Percentiles rank a stretch among this genome's conserved stretches.
Conservation (phyloP, 1,140 invertebrate genomes). For the Eumeta japonica region DNA sequence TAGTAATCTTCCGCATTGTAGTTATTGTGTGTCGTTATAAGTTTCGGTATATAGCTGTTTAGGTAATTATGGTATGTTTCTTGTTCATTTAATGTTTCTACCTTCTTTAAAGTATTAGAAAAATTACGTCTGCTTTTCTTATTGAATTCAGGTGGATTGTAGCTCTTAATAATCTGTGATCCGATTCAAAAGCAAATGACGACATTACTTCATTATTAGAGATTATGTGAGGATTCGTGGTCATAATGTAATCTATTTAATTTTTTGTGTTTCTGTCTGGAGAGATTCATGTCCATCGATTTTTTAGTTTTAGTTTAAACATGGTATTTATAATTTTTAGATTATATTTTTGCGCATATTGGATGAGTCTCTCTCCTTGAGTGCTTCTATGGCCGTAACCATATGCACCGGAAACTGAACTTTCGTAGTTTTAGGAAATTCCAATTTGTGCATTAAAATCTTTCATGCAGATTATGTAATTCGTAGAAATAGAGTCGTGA, state of each 20-base stretch:
- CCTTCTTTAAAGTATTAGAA: slow-evolving; percentile 8
- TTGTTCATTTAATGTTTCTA: slow-evolving; percentile 15
- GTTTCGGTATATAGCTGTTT: slow-evolving; percentile 12
- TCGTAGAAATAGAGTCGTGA: slow-evolving; percentile 11
- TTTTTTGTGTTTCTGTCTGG: slow-evolving; percentile 23
- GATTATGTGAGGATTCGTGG: slow-evolving; percentile 13
- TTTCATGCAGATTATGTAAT: slow-evolving; percentile 16
- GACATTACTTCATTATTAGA: slow-evolving; percentile 19
- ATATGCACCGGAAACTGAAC: slow-evolving; percentile 10
- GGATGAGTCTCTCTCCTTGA: slow-evolving; percentile 17
- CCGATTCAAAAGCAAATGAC: slow-evolving; percentile 17
- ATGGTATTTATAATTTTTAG: slow-evolving; percentile 22
- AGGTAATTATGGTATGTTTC: slow-evolving; percentile 16
- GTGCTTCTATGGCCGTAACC: slow-evolving; percentile 16
- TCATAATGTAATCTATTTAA: slow-evolving; percentile 25
- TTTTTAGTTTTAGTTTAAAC: slow-evolving; percentile 22
- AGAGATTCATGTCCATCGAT: slow-evolving; percentile 26
- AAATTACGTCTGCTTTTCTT: slow-evolving; percentile 18
- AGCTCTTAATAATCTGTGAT: slow-evolving; percentile 20
- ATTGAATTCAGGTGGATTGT: slow-evolving; percentile 13
- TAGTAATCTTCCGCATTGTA: slow-evolving; percentile 16
- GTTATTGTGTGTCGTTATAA: slow-evolving; percentile 9
- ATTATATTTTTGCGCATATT: slow-evolving; percentile 18
- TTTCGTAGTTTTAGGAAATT: slow-evolving; percentile 9
- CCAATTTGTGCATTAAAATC: slow-evolving; percentile 22